These are phyloP conservation scores for Ganaspis sp. DNA, from an alignment of 1,140 invertebrate genomes.

Conservation along the genomic window DNA sequence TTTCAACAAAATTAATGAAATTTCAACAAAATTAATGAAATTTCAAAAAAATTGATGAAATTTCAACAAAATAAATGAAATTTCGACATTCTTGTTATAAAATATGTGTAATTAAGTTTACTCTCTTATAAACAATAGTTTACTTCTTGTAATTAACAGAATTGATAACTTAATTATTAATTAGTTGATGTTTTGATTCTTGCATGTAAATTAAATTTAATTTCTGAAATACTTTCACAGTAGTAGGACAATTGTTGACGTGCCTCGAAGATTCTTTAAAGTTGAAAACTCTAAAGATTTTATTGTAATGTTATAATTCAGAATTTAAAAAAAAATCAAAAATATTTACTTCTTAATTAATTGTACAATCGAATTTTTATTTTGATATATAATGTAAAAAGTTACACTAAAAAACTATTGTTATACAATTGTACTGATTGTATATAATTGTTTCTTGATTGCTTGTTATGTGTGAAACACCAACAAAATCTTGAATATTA, in stretches of 20 bases:
- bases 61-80: no score
- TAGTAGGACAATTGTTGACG: neutral
- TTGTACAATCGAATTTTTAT: constrained; percentile 26
- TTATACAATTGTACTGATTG: constrained; percentile 21
- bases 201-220: no score
- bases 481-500: neutral
- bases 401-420: constrained; percentile 6
- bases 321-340: constrained; percentile 18
- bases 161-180: neutral
- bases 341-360: neutral
- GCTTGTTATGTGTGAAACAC: neutral
- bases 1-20: no score
- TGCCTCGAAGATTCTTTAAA: constrained; percentile 9
- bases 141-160: neutral
- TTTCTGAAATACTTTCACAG: neutral
- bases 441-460: neutral
- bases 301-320: neutral
- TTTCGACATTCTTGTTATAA: no score
- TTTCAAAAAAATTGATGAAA: no score
- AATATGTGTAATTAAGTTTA: neutral
- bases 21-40: no score
- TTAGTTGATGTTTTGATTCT: no score
- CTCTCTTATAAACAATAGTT: constrained; percentile 3
- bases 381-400: constrained; percentile 14
- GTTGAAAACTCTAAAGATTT: neutral